phyloP scores from a whole-genome alignment of 1,140 invertebrate species.

The Hesperophylax magnus region DNA sequence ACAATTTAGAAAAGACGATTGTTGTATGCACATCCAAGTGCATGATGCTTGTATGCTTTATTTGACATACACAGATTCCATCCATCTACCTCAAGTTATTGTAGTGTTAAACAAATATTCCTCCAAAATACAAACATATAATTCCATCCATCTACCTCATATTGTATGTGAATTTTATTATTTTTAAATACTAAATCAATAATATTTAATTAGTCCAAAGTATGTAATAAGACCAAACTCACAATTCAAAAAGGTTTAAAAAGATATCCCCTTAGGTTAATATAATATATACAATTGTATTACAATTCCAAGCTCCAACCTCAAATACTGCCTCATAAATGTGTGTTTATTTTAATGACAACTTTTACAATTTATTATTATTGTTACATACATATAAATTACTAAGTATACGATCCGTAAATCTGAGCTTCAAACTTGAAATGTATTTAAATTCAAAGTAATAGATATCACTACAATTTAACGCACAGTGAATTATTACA shows the following conservation, averaged over 20 bases:
- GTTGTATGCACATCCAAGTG: slow-evolving; percentile 1
- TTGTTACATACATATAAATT: slow-evolving; percentile 5
- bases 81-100: slow-evolving; percentile 71
- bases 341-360: slow-evolving; percentile 16
- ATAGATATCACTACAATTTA: slow-evolving; percentile 17
- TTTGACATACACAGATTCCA: slow-evolving; percentile 68
- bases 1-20: slow-evolving; percentile 45
- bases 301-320: slow-evolving; percentile 48
- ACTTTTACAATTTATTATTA: slow-evolving; percentile 13
- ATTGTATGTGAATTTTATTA: slow-evolving; percentile 68
- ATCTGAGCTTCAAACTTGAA: slow-evolving; percentile 55
- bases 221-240: slow-evolving; percentile 52
- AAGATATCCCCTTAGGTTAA: slow-evolving; percentile 47
- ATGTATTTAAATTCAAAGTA: slow-evolving; percentile 30
- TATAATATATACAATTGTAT: background rate
- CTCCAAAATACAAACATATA: slow-evolving; percentile 69
- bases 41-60: slow-evolving; percentile 44
- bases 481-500: background rate
- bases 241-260: slow-evolving; percentile 47
- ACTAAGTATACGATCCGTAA: slow-evolving; percentile 55
- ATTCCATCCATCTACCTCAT: slow-evolving; percentile 74
- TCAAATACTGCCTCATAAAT: slow-evolving; percentile 47
- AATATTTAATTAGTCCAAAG: slow-evolving; percentile 50
- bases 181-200: slow-evolving; percentile 52
- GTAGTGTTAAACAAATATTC: slow-evolving; percentile 62